Evolutionary conservation across 2,113 vertebrate genomes (phyloP), one percentile per base, ranked within the genome.

Genomic region (Pedetes capensis): DNA sequence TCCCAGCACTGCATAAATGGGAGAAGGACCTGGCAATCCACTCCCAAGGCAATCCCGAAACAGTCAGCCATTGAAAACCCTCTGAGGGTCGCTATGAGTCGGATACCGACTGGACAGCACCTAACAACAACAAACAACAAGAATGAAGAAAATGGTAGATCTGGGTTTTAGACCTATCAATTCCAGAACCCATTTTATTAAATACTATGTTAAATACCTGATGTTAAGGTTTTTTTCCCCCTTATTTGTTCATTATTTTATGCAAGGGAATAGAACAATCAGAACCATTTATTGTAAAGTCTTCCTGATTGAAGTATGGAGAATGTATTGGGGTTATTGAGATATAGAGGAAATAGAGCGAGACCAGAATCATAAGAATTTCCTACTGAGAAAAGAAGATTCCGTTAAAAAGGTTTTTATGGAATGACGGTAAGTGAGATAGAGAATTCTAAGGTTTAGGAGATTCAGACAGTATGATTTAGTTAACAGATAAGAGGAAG

Each of bases 171-270:
- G 71, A 55, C 4, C 17, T 69, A 20, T 37, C 10, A 91, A 61
- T 5, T 92, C 6, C 18, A 86, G 39, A 66, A 44, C 11, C 13
- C 1, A 68, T 9, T 85, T n/a, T 92, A 1, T 88, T 94, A 27
- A 95, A 57, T 63, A 51, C 8, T 63, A 3, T 91, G 16, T 84
- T 37, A 57, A n/a, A n/a, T n/a, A n/a, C n/a, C n/a, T n/a, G n/a
- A n/a, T n/a, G 51, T 37, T 80, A 17, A 49, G 10, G 37, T 86
- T 66, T 29, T 9, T 79, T 37, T 79, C 47, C 39, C 47, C 9
- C 47, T 91, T 14, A 57, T 91, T 89, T 90, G 68, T 3, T 83
- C 37, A 49, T 49, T 74, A 37, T 59, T 93, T 96, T 69, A 82
- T 84, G 2, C 57, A 79, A 91, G 44, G 49, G 17, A 78, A n/a